phyloP scores from a whole-genome alignment of 2,113 vertebrate species.

The human region GRCh38 chr4:102002501-102003000 shows the following conservation, averaged over 20 bases:
- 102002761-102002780: not conserved
- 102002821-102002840: too few relatives aligned
- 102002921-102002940: too few relatives aligned
- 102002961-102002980: too few relatives aligned
- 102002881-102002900: too few relatives aligned
- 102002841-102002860: too few relatives aligned
- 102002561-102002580: rapidly evolving
- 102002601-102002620: not conserved
- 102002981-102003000: too few relatives aligned
- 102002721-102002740: not conserved
- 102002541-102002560: not conserved
- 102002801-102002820: not conserved
- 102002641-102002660: not conserved
- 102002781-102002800: not conserved
- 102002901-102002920: too few relatives aligned
- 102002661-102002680: not conserved
- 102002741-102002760: not conserved
- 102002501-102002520: not conserved
- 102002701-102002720: not conserved
- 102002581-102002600: not conserved
- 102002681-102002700: not conserved
- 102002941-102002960: too few relatives aligned
- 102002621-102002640: not conserved
- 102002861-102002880: too few relatives aligned
- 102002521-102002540: not conserved